Base-by-base conservation (phyloP, 2,888 invertebrate genomes). In the Nymphalis polychloros region DNA sequence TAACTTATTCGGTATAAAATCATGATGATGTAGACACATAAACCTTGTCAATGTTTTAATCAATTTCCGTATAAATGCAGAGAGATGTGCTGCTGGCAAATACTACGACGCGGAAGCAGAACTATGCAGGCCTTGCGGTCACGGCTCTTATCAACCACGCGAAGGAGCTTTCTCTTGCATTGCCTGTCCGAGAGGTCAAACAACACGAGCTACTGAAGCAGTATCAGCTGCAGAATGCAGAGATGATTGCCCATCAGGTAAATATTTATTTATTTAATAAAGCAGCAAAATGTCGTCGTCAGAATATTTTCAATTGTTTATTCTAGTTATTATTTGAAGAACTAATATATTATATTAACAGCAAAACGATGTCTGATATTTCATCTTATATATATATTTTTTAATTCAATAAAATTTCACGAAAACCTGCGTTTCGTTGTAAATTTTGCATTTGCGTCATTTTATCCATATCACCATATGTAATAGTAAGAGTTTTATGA, bases 41-140 rank as follows among this genome's bases (percentile, higher is more conserved):
- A 13, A 41, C 10, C 13, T 13, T 41, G 13, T 13, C 13, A 41
- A 41, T 10, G 10, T 4, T 4, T 13, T 5, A 13, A 23, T 16
- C 13, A 20, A 16, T 27, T 27, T 7, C 27, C 17, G 8, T 46
- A 1, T 59, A 59, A 48, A 7, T 60, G 2, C 80, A 95, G 98
- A 98, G 89, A 95, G 97, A 73, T 99, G 98, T 83, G 97, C 97
- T 6, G 96, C 97, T 70, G 98, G 98, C 70, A 98, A 98, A 91
- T 98, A 96, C 89, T 97, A 97, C 87, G 98, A 98, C 81, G 96
- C 97, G 50, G 95, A 96, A 55, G 96, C 96, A 0, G 98, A 97
- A 53, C 93, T 97, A 1, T 99, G 99, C 81, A 94, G 97, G 63
- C 96, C 97, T 75, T 99, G 99, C 84, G 98, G 98, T 0, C 97